phyloP scores from a whole-genome alignment of 2,797 vertebrate genomes.

The Heterohyrax brucei region DNA sequence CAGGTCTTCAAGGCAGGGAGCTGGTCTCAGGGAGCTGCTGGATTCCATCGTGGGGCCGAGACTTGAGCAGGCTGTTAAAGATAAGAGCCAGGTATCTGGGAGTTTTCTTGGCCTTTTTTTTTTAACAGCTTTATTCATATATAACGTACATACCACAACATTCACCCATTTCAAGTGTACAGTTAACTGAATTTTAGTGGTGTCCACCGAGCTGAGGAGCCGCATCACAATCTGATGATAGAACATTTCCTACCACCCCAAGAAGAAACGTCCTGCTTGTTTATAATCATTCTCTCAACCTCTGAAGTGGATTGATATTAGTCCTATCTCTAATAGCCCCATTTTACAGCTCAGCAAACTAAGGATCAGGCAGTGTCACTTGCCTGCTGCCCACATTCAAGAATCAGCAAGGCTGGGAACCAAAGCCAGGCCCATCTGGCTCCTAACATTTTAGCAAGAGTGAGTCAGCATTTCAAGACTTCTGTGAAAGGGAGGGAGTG shows the following conservation, averaged over 20 bases:
- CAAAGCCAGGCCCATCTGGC: background rate
- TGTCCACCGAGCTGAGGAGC: background rate
- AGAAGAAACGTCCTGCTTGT: background rate
- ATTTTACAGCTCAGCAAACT: constrained; percentile 30
- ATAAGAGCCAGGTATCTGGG: background rate
- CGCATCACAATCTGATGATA: background rate
- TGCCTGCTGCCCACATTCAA: background rate
- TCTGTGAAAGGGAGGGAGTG: background rate
- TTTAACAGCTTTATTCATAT: background rate
- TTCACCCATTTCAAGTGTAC: background rate
- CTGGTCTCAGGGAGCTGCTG: background rate
- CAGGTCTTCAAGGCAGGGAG: background rate
- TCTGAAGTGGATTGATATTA: background rate
- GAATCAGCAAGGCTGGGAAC: background rate
- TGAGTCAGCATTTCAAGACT: background rate
- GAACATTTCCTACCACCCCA: background rate
- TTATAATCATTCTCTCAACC: background rate
- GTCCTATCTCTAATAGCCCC: background rate
- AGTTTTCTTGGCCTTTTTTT: background rate
- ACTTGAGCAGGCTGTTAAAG: constrained; percentile 20
- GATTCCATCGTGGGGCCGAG: background rate
- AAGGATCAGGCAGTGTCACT: background rate
- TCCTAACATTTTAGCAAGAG: background rate
- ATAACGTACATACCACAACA: background rate
- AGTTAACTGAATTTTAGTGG: background rate